A percentile compares a stretch with the other conserved stretches of the same genome.
These are phyloP conservation scores for Botia almorhae DNA, from an alignment of 2,797 vertebrate species.

Conservation along the genomic window DNA sequence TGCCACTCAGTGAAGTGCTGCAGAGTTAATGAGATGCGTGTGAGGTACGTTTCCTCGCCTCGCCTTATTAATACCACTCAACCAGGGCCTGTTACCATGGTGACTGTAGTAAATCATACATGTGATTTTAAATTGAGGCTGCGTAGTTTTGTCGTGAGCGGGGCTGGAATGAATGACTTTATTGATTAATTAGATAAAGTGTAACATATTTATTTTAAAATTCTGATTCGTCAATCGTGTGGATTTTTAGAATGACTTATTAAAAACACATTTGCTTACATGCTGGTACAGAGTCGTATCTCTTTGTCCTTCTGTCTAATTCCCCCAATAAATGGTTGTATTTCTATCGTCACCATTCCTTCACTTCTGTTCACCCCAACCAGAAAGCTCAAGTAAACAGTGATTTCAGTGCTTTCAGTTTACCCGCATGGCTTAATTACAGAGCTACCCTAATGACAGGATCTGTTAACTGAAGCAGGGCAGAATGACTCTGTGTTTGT, in stretches of 20 bases:
- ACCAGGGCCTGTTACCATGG: not conserved
- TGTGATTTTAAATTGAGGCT: not conserved
- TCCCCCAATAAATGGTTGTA: too few species aligned
- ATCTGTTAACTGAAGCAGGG: constrained; percentile 45
- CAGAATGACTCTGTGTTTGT: constrained; percentile 20
- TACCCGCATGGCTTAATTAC: constrained; percentile 50
- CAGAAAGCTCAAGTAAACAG: constrained; percentile 50
- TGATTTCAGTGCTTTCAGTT: constrained; percentile 41
- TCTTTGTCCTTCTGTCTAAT: not conserved
- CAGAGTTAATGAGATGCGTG: not conserved
- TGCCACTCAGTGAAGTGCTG: not conserved
- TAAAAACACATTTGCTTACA: too few species aligned
- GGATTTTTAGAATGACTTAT: too few species aligned
- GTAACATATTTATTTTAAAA: too few species aligned
- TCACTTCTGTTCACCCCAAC: constrained; percentile 35
- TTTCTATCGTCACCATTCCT: not conserved
- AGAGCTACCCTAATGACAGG: constrained; percentile 56
- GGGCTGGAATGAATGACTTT: too few species aligned
- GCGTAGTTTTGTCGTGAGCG: too few species aligned
- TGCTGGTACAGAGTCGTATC: not conserved
- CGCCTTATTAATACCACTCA: not conserved
- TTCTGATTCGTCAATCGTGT: too few species aligned
- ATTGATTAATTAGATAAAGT: too few species aligned
- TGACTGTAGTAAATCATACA: constrained; percentile 4
- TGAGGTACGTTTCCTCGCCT: not conserved